Base-by-base conservation (phyloP, 1,140 invertebrate genomes). In the Telenomus remus region DNA sequence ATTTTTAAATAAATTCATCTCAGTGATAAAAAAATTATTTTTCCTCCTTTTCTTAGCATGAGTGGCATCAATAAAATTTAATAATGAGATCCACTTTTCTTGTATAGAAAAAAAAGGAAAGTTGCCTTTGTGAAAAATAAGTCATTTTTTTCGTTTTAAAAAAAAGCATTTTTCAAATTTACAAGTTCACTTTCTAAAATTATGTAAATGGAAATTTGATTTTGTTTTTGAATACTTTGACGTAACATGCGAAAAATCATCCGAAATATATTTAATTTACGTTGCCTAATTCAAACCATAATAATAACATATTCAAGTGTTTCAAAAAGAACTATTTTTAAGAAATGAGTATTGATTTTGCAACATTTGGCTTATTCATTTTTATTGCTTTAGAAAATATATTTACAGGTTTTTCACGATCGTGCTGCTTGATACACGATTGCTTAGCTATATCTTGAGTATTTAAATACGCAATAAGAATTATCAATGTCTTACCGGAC, bases 381-480 rank as follows among this genome's bases (percentile, higher is more conserved):
- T 71, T 64, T 70, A 72, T 72, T 72, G 69, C 69, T 72, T 72
- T 72, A 72, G 69, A 72, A 72, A 72, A 64, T 72, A 72, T 72
- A 71, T 71, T 19, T 64, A 72, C 69, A 72, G 42, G 35, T 64
- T 14, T 39, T 59, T 54, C 47, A 34, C 43, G 53, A 27, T 48
- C 27, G 14, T 70, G 47, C 13, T 47, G 63, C 34, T 27, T 3
- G 46, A 57, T 63, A 56, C 51, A 50, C 50, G 42, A 48, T 63
- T 71, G 63, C 51, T 57, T 35, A 53, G 57, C 48, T 39, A 46
- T 51, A 37, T 47, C 55, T 69, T 57, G 55, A 16, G 19, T 27
- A 27, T 27, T 27, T 71, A 56, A 50, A 57, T 71, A 27, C n/a
- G n/a, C 35, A 55, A 47, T 69, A 48, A 55, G 53, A 14, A 49